Evolutionary conservation across 2,888 invertebrate species (phyloP), one percentile per base, ranked within the genome.

Genomic region (Acanthosepion lycidas): DNA sequence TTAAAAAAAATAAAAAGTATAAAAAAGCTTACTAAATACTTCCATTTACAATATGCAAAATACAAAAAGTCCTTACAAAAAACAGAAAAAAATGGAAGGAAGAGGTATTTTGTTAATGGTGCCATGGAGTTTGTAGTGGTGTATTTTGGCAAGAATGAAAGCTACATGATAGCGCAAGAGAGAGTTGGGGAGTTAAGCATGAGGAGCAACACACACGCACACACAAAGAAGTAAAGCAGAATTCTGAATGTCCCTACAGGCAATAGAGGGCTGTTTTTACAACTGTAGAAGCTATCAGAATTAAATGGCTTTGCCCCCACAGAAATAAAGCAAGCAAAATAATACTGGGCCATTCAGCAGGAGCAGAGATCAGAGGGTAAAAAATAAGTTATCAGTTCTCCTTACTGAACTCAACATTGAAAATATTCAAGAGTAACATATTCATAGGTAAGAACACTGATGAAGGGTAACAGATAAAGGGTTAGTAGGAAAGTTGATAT

Each of bases 231-330:
- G n/a, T 12, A n/a, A 33, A 33, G n/a, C 15, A 78, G 78, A 78
- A 78, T 12, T 18, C 18, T 78, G 78, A 78, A 78, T 78, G 78
- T 78, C 78, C 78, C 78, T n/a, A 78, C n/a, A 78, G 78, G 78
- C n/a, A 78, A 33, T 23, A 26, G 64, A 64, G n/a, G 78, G 78
- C 78, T 78, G 78, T 78, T 78, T 78, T 78, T 33, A 78, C 78
- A 78, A 78, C 78, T 78, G 78, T 33, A 78, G n/a, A 78, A 78
- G n/a, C n/a, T 78, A 78, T 78, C 78, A 78, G 78, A 78, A 78
- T 78, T 78, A 78, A 78, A 78, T 78, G n/a, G 78, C n/a, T 15
- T 15, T 9, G 15, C 78, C 78, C n/a, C n/a, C 78, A 78, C 78
- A 78, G 78, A 78, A 78, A 78, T 78, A 33, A 78, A 78, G 78